Base-by-base conservation (phyloP, 2,113 vertebrate genomes). In the Chloropsis cyanopogon region DNA sequence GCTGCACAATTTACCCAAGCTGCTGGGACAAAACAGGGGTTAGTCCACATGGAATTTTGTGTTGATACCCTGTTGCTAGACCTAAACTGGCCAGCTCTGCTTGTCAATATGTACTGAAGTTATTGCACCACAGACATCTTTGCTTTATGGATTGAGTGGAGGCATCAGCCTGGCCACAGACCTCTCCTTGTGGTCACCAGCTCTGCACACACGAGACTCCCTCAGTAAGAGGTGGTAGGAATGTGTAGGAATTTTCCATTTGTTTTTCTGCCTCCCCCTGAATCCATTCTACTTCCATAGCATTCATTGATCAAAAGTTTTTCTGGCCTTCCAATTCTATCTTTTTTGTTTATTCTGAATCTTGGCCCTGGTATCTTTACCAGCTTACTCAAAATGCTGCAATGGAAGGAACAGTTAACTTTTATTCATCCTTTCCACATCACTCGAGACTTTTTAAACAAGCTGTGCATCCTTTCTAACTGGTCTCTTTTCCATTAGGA, bases 131-230 rank as follows among this genome's bases (percentile, higher is more conserved):
- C 20, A 41, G 28, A 26, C 7, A 4, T 29, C n/a, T 31, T 52
- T 20, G 46, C n/a, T 41, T 12, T 20, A 22, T 9, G 14, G 47
- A 31, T 12, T 82, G 28, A 75, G 26, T 6, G 63, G 35, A 78
- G 19, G 9, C 3, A 0, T n/a, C 49, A 79, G 53, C 35, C 54
- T 69, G 37, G 49, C 31, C n/a, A 57, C 11, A 23, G 25, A 31
- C 31, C 61, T 60, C 21, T 82, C 37, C 49, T 12, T 7, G 4
- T 21, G 28, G 28, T 12, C 52, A 61, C 33, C 59, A 85, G 23
- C 50, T 61, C 39, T 47, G 42, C n/a, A 25, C 0, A 0, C 17
- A 29, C 0, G 0, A 7, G 25, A 46, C 7, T 64, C 12, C 14
- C n/a, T 10, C 16, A 69, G n/a, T 3, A 42, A 47, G 25, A 89